These are phyloP conservation scores for Anastrepha ludens DNA, from an alignment of 1,140 invertebrate species.

Conservation along the genomic window DNA sequence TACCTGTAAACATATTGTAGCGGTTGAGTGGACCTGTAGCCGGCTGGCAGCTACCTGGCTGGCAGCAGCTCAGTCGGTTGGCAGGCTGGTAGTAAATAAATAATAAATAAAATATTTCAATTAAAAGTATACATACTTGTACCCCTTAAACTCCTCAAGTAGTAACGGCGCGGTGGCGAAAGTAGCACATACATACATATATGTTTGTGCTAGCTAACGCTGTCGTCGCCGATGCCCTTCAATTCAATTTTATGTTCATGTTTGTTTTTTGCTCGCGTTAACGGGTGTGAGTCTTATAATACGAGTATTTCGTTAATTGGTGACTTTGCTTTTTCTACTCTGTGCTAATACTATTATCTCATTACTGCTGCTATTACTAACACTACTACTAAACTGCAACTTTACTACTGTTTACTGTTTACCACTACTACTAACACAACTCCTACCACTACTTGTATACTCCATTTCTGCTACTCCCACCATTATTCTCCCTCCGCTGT, in stretches of 20 bases:
- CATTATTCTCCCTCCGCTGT: not conserved
- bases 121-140: not conserved
- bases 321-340: not conserved
- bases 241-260: not conserved
- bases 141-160: conserved; percentile 6
- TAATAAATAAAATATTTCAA: not conserved
- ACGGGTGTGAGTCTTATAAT: not conserved
- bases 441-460: not conserved
- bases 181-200: not conserved
- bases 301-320: not conserved
- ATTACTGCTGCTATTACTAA: not conserved
- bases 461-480: not conserved
- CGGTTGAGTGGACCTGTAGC: not conserved
- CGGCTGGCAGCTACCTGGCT: conserved; percentile 23
- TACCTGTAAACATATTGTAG: not conserved
- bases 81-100: conserved; percentile 25
- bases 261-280: not conserved
- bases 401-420: not conserved
- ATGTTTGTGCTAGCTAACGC: no score
- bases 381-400: not conserved
- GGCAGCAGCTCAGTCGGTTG: conserved; percentile 34
- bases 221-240: not conserved
- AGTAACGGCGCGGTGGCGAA: not conserved
- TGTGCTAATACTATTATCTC: not conserved
- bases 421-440: not conserved